Conservation (phyloP, 2,888 invertebrate genomes). For the Serrognathus titanus region DNA sequence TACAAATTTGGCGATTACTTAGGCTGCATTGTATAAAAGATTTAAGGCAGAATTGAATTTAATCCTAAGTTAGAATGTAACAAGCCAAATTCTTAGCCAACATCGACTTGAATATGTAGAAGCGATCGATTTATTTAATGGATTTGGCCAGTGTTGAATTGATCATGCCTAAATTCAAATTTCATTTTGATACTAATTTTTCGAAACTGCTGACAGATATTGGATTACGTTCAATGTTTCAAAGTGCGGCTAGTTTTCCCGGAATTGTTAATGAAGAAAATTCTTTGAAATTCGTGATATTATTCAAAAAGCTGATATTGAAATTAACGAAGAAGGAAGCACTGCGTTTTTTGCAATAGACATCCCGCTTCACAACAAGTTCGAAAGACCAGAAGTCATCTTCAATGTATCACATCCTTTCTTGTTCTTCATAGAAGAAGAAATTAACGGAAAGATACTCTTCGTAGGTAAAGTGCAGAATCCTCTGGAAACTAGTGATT, state of each 20-base stretch:
- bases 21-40: too few relatives aligned
- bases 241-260: slow-evolving; percentile 65
- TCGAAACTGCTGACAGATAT: slow-evolving; percentile 60
- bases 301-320: slow-evolving; percentile 72
- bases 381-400: slow-evolving; percentile 58
- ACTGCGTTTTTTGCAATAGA: slow-evolving; percentile 67
- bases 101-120: slow-evolving; percentile 56
- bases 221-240: slow-evolving; percentile 71
- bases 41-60: too few relatives aligned
- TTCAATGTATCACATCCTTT: slow-evolving; percentile 74
- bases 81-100: slow-evolving; percentile 57
- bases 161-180: slow-evolving; percentile 70
- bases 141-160: slow-evolving; percentile 60
- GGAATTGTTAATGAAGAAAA: slow-evolving; percentile 61
- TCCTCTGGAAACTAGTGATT: slow-evolving; percentile 51
- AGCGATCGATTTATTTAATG: slow-evolving; percentile 58
- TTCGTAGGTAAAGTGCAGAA: slow-evolving; percentile 72
- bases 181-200: slow-evolving; percentile 64
- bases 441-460: slow-evolving; percentile 66
- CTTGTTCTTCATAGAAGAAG: slow-evolving; percentile 76
- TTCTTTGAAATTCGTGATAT: slow-evolving; percentile 57
- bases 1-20: too few relatives aligned
- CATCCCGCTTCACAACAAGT: slow-evolving; percentile 68
- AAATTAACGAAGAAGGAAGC: slow-evolving; percentile 73
- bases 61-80: too few relatives aligned